Conservation (phyloP, 2,888 invertebrate species). For the Tinea semifulvella region DNA sequence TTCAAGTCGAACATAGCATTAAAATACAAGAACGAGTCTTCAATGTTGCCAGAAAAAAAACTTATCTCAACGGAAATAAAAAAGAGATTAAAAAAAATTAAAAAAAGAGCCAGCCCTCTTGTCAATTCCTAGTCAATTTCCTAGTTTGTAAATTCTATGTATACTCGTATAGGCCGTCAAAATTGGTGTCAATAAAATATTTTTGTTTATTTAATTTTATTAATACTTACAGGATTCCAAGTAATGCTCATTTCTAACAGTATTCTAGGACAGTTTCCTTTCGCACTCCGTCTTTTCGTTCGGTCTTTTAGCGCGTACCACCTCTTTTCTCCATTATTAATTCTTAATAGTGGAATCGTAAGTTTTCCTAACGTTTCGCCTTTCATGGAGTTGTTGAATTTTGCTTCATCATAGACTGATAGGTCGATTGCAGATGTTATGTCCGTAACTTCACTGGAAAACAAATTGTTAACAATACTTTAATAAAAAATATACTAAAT, state of each 20-base stretch:
- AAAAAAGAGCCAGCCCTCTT: no score
- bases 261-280: constrained; percentile 48
- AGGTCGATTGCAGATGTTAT: constrained; percentile 51
- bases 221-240: constrained; percentile 51
- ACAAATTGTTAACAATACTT: constrained; percentile 13
- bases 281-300: constrained; percentile 38
- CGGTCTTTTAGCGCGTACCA: constrained; percentile 54
- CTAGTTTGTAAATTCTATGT: no score
- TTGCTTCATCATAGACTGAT: constrained; percentile 45
- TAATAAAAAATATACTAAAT: no score
- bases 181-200: no score
- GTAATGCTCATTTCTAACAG: constrained; percentile 50
- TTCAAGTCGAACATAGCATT: no score
- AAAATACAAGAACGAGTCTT: no score
- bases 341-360: constrained; percentile 47
- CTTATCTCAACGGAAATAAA: no score
- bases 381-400: constrained; percentile 34
- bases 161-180: no score
- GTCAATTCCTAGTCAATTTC: no score
- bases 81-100: no score
- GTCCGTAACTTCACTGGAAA: constrained; percentile 44
- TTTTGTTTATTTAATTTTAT: no score
- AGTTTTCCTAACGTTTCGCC: constrained; percentile 47
- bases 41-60: no score
- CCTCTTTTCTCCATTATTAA: constrained; percentile 46